phyloP scores from a whole-genome alignment of 2,113 vertebrate genomes.

The Grantiella picta region DNA sequence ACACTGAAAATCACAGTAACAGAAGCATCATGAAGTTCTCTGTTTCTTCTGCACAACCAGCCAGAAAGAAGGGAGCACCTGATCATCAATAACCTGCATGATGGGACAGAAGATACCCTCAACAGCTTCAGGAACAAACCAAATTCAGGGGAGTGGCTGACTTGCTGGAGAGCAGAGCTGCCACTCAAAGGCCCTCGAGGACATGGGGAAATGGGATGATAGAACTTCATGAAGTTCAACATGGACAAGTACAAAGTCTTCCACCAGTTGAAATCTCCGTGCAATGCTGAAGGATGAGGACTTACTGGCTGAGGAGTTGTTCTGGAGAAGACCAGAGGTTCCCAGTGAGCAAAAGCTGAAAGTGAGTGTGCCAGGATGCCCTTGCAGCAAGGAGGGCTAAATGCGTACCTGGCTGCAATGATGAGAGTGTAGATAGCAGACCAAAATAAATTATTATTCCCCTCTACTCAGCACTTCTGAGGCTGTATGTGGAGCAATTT shows the following conservation, averaged over 20 bases:
- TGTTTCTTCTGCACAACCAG: not conserved
- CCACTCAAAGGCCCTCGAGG: not conserved
- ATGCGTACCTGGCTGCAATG: not conserved
- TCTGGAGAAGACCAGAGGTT: not conserved
- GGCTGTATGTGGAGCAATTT: not conserved
- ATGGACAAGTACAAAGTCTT: not conserved
- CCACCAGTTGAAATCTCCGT: not conserved
- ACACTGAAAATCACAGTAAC: not conserved
- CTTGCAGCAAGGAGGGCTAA: slow-evolving; percentile 23
- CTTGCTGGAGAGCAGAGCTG: not conserved
- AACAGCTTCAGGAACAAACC: not conserved
- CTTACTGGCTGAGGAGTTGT: not conserved
- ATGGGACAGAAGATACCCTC: not conserved
- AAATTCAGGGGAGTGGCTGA: not conserved
- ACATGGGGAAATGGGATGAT: not conserved
- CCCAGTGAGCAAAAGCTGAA: not conserved
- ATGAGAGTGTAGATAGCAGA: not conserved
- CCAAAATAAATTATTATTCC: slow-evolving; percentile 37
- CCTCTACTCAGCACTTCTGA: slow-evolving; percentile 17
- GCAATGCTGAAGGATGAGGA: not conserved
- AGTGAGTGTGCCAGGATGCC: not conserved
- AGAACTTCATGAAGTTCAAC: not conserved
- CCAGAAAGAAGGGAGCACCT: not conserved
- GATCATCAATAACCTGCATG: not conserved
- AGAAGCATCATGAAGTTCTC: not conserved